Percentiles rank a stretch among this genome's conserved stretches.
phyloP scores from a whole-genome alignment of 1,140 invertebrate species.

The Caenorhabditis briggsae region DNA sequence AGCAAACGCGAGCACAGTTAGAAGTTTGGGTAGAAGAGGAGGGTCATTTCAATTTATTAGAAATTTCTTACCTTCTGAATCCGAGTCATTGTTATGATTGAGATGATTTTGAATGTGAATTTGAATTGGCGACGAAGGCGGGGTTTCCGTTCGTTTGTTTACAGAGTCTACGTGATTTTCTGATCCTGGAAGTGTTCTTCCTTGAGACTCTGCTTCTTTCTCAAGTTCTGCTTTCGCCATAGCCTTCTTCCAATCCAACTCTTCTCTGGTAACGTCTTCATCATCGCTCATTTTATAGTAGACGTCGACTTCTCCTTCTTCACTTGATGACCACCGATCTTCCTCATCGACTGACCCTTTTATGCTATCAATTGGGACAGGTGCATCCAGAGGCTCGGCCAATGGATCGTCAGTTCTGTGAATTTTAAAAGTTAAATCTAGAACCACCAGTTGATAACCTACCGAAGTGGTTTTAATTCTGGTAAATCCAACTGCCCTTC shows the following conservation, averaged over 20 bases:
- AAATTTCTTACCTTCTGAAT: conserved; percentile 31
- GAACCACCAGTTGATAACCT: background rate
- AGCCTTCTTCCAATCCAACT: conserved; percentile 48
- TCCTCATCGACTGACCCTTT: conserved; percentile 21
- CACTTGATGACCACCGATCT: conserved; percentile 58
- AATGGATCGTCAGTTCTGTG: background rate
- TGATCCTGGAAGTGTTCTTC: background rate
- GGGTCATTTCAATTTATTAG: too few relatives aligned
- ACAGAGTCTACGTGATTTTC: background rate
- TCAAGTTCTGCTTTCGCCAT: conserved; percentile 35
- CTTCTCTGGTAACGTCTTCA: conserved; percentile 57
- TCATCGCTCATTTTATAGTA: conserved; percentile 64
- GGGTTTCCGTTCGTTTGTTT: conserved; percentile 13
- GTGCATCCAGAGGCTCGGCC: background rate
- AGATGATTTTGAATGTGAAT: conserved; percentile 38
- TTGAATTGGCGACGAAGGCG: conserved; percentile 16
- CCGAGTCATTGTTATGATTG: conserved; percentile 38
- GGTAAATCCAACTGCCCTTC: conserved; percentile 46
- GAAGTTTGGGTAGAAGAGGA: background rate
- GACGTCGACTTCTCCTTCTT: conserved; percentile 63
- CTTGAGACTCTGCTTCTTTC: conserved; percentile 7
- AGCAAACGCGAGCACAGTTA: conserved; percentile 10
- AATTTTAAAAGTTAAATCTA: background rate
- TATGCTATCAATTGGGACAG: conserved; percentile 18
- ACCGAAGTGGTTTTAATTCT: conserved; percentile 47